Base-by-base conservation (phyloP, 2,113 vertebrate species). In the Aix galericulata region DNA sequence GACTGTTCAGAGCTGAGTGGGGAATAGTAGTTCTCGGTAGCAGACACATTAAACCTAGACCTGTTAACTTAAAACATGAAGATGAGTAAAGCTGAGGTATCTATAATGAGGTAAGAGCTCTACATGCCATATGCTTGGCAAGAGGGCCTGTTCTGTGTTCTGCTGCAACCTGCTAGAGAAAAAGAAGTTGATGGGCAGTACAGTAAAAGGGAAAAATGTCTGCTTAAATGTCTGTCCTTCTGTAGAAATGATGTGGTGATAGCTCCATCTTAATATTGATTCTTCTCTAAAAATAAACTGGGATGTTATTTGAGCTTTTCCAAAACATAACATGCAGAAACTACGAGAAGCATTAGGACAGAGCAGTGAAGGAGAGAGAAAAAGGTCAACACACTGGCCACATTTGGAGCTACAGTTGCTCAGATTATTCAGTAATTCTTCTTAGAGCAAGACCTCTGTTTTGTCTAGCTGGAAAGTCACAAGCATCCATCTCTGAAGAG, bases 271-370 rank as follows among this genome's bases (percentile, higher is more conserved):
- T 86, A 53, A 73, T 91, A 60, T 81, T 88, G 42, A 93, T 74
- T 90, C 88, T 93, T 88, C 73, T 90, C 83, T 96, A 94, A 94
- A 94, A 92, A 96, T 94, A 96, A 95, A 88, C 86, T 25, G 56
- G 25, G 73, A 86, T 89, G 91, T 83, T 86, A 92, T 68, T 64
- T 91, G 60, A 94, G 83, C 77, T 94, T 67, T 82, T 94, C 73
- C 52, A 92, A 94, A 93, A 86, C 17, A n/a, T 53, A 95, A 64
- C 77, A 78, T 71, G 56, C 69, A 96, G 80, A 93, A 95, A 93
- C 56, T 91, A 64, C 60, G 91, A 50, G 73, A 91, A 94, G 94
- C 95, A 84, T 68, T 78, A 88, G 80, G 42, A 52, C 42, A 52
- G 56, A 72, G 76, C 7, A 3, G 38, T 42, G 56, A 71, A 84